Evolutionary conservation across 2,113 vertebrate genomes (phyloP).

Genomic region (Phylloscopus whistleri): DNA sequence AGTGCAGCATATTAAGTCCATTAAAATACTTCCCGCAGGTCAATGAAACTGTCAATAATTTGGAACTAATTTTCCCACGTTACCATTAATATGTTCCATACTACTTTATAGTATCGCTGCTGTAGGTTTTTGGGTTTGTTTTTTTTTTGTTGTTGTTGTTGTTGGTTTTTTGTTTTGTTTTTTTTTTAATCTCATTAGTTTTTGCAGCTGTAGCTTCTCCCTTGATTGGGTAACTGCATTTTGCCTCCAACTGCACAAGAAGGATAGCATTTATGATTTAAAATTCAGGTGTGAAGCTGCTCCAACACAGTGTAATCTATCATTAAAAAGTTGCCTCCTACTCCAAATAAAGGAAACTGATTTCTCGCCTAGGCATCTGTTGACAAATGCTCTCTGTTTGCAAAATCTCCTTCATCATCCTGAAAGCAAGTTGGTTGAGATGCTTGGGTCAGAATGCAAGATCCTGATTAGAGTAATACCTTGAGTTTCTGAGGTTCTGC

Average conservation of each 20-base stretch:
- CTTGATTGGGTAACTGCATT: not conserved
- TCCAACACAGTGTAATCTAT: not conserved
- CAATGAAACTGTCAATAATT: constrained; percentile 19
- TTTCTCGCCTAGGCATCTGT: not conserved
- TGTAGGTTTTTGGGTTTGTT: not conserved
- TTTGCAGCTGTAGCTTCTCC: not conserved
- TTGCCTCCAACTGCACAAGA: not conserved
- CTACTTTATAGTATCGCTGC: not conserved
- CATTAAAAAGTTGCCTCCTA: not conserved
- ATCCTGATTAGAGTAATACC: not conserved
- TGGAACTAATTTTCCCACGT: constrained; percentile 6
- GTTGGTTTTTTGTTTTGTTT: too few relatives aligned
- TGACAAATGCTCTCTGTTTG: not conserved
- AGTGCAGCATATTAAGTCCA: not conserved
- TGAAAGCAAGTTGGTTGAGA: not conserved
- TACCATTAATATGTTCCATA: not conserved
- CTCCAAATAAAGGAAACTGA: not conserved
- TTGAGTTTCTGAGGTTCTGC: not conserved
- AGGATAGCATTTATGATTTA: not conserved
- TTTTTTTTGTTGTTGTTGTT: too few relatives aligned
- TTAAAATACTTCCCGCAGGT: not conserved
- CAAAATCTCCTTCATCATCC: not conserved
- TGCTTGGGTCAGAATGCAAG: not conserved
- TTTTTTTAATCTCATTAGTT: not conserved
- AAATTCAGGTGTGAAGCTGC: not conserved